Percentiles rank a stretch among this genome's conserved stretches.
Evolutionary conservation across 2,797 vertebrate species (phyloP).

Genomic region (Taenioides sp.): DNA sequence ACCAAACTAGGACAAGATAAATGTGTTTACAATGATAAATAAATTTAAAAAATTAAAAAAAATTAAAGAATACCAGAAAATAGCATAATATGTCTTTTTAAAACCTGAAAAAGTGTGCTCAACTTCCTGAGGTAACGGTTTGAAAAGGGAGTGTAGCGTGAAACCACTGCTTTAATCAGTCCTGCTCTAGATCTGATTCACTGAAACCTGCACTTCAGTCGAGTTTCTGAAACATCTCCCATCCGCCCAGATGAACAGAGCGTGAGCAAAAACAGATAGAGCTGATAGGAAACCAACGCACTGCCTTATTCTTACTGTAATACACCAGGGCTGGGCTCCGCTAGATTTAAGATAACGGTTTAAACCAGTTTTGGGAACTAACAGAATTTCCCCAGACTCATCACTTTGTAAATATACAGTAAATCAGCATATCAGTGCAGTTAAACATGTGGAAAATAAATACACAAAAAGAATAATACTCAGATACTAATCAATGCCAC

Average conservation of each 20-base stretch:
- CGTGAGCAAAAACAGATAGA: background rate
- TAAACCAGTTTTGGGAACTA: no score
- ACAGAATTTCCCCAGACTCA: no score
- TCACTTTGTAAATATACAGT: no score
- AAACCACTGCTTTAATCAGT: constrained; percentile 35
- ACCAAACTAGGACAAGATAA: no score
- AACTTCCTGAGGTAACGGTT: constrained; percentile 47
- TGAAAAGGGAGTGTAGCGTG: constrained; percentile 39
- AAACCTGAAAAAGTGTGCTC: constrained; percentile 33
- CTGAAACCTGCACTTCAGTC: constrained; percentile 20
- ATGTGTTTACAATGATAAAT: no score
- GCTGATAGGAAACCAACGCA: constrained; percentile 24
- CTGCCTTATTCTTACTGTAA: background rate
- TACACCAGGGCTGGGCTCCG: background rate
- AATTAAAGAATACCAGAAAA: background rate
- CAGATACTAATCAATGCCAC: no score
- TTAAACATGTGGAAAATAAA: no score
- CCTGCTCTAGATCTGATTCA: constrained; percentile 43
- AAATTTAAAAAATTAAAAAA: no score
- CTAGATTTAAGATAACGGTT: background rate
- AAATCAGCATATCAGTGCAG: no score
- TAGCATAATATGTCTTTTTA: background rate
- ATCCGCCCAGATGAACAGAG: constrained; percentile 20
- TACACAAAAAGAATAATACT: no score
- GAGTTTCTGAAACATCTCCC: constrained; percentile 10